phyloP scores from a whole-genome alignment of 1,140 invertebrate genomes.

The Ericerus pela region DNA sequence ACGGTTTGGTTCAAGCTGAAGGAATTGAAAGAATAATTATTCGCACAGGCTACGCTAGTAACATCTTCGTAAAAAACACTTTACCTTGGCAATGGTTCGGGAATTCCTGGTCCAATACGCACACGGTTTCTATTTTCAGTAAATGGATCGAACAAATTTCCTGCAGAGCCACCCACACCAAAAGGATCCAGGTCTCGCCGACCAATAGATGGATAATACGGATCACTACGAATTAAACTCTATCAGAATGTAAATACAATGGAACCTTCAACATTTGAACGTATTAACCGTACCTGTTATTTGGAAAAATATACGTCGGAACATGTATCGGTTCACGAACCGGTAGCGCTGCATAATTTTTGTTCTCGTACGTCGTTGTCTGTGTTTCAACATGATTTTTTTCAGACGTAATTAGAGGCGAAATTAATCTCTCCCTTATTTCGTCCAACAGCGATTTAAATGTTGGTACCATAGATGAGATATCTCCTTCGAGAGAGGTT shows the following conservation, averaged over 20 bases:
- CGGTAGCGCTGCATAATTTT: neutral
- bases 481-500: conserved; percentile 29
- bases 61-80: neutral
- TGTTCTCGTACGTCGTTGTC: neutral
- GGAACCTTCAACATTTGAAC: no score
- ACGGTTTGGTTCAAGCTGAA: no score
- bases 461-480: conserved; percentile 33
- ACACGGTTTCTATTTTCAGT: conserved; percentile 27
- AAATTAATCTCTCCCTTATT: conserved; percentile 34
- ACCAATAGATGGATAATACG: conserved; percentile 30
- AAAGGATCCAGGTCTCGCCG: conserved; percentile 60
- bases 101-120: conserved; percentile 39
- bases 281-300: no score
- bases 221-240: conserved; percentile 19
- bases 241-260: conserved; percentile 27
- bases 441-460: conserved; percentile 31
- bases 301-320: no score
- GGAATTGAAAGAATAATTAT: no score
- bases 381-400: conserved; percentile 9
- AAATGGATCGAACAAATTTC: conserved; percentile 61
- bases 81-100: conserved; percentile 31
- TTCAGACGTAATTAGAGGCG: conserved; percentile 28
- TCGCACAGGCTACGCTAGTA: neutral
- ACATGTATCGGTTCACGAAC: no score
- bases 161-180: conserved; percentile 33